Conservation (phyloP, 2,888 invertebrate genomes). For the Ophioninae sp. region DNA sequence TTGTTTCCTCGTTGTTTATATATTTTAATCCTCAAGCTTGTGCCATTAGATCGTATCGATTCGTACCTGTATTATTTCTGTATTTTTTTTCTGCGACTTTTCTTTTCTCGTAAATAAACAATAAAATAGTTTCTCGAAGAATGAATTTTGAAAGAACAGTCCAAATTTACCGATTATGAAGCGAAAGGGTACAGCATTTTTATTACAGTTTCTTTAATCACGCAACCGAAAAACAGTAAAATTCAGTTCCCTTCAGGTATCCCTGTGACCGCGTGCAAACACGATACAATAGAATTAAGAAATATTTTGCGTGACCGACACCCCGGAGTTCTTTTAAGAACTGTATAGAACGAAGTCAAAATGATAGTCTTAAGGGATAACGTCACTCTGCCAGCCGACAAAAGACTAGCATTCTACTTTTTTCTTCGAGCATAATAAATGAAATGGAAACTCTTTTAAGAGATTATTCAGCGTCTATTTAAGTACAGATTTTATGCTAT, state of each 20-base stretch:
- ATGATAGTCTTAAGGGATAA: neutral
- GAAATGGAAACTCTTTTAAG: too few relatives aligned
- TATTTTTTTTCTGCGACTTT: neutral
- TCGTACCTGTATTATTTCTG: conserved; percentile 27
- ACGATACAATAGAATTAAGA: neutral
- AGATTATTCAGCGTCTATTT: too few relatives aligned
- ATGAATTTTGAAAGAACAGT: neutral
- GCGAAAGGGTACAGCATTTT: neutral
- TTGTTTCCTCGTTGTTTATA: neutral
- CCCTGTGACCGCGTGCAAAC: neutral
- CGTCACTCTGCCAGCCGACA: neutral
- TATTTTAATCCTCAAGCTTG: conserved; percentile 3
- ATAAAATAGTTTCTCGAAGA: conserved; percentile 24
- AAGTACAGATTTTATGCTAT: too few relatives aligned
- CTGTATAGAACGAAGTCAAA: neutral
- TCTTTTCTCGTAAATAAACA: neutral
- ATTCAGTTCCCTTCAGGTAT: neutral
- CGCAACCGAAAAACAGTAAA: neutral
- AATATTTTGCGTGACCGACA: neutral
- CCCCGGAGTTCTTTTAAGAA: neutral
- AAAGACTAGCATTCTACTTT: too few relatives aligned
- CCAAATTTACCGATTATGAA: neutral
- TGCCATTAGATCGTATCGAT: conserved; percentile 12
- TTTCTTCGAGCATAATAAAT: too few relatives aligned
- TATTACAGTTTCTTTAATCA: neutral